Percentiles rank a stretch among this genome's conserved stretches.
phyloP scores from a whole-genome alignment of 2,113 vertebrate species.

The Steatornis caripensis region DNA sequence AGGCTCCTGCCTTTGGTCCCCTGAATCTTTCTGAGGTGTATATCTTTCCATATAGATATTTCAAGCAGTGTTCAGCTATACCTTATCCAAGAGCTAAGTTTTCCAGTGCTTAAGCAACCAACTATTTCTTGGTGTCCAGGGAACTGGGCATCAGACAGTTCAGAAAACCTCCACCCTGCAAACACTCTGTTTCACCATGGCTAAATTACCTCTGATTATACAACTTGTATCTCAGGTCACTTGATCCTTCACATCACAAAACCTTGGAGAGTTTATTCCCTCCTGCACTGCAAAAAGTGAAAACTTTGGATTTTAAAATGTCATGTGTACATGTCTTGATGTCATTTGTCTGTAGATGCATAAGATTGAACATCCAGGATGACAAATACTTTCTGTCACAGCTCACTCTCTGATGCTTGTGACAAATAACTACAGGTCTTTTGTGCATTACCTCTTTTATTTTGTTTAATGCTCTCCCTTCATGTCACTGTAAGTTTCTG shows the following conservation, averaged over 20 bases:
- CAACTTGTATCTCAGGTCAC: neutral
- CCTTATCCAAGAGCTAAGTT: neutral
- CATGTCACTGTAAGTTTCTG: neutral
- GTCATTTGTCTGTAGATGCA: neutral
- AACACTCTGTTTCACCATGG: neutral
- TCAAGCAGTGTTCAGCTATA: neutral
- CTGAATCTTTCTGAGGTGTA: neutral
- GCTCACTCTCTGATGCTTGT: neutral
- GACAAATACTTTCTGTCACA: neutral
- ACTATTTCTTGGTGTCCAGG: neutral
- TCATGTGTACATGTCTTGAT: neutral
- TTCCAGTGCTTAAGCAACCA: neutral
- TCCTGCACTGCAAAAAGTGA: neutral
- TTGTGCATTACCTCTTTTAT: neutral
- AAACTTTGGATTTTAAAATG: neutral
- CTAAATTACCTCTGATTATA: neutral
- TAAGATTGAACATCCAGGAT: neutral
- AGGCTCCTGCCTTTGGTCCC: neutral
- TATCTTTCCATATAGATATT: neutral
- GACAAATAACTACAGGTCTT: neutral
- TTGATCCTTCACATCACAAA: neutral
- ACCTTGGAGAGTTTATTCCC: neutral
- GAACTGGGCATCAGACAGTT: neutral
- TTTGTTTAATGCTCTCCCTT: neutral
- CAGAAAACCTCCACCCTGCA: neutral